Conservation (phyloP, 2,888 invertebrate genomes). For the Ceraclea dissimilis region DNA sequence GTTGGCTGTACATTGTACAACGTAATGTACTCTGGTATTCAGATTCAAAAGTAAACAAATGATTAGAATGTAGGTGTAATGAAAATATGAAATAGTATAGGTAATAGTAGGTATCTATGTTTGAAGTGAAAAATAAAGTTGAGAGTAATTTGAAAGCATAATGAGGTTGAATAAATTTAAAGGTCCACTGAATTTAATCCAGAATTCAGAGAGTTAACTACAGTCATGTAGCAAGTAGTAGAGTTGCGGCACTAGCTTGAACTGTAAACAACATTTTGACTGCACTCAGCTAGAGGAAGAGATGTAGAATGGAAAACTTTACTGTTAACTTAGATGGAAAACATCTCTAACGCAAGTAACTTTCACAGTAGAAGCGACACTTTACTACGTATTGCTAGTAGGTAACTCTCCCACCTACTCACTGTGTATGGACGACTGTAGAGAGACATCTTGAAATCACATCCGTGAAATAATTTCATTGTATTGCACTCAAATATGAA, state of each 20-base stretch:
- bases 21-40: too few relatives aligned
- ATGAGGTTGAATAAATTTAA: too few relatives aligned
- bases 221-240: too few relatives aligned
- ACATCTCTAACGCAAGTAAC: not conserved
- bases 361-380: not conserved
- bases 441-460: not conserved
- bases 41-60: too few relatives aligned
- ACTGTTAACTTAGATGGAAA: not conserved
- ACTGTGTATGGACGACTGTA: not conserved
- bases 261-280: not conserved
- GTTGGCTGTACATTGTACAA: too few relatives aligned
- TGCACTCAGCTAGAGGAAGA: not conserved
- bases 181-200: too few relatives aligned
- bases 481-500: not conserved
- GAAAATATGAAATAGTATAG: too few relatives aligned
- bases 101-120: too few relatives aligned
- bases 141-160: too few relatives aligned
- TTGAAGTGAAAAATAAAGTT: too few relatives aligned
- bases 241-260: not conserved
- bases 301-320: not conserved
- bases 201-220: too few relatives aligned
- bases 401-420: not conserved
- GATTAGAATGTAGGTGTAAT: too few relatives aligned
- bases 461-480: not conserved
- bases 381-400: not conserved